Conservation (phyloP, 2,888 invertebrate species). For the Erebia epiphron region DNA sequence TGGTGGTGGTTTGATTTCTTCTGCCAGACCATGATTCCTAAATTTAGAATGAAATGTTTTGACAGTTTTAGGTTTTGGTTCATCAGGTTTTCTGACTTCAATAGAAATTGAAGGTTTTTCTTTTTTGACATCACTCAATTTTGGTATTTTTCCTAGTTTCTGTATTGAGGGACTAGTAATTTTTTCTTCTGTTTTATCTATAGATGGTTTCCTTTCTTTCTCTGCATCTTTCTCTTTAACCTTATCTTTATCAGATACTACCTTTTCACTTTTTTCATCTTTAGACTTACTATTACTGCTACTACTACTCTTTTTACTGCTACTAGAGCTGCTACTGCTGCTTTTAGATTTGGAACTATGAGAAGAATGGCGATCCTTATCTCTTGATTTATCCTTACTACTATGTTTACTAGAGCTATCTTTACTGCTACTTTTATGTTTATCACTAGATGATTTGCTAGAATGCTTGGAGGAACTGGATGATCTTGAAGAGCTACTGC, state of each 20-base stretch:
- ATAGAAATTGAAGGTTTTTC: slow-evolving; percentile 92
- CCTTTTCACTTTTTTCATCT: slow-evolving; percentile 57
- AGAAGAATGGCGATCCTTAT: slow-evolving; percentile 60
- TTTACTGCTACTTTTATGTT: slow-evolving; percentile 59
- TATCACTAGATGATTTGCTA: slow-evolving; percentile 71
- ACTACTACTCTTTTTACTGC: slow-evolving; percentile 43
- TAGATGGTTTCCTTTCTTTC: slow-evolving; percentile 60
- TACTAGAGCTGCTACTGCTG: slow-evolving; percentile 54
- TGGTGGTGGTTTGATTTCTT: slow-evolving; percentile 93
- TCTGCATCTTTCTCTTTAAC: slow-evolving; percentile 53
- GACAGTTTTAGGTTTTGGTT: slow-evolving; percentile 92
- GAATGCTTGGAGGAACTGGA: slow-evolving; percentile 67
- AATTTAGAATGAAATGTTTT: slow-evolving; percentile 96
- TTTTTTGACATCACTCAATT: slow-evolving; percentile 83
- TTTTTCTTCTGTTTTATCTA: slow-evolving; percentile 87
- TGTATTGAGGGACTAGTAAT: slow-evolving; percentile 86
- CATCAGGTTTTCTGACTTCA: slow-evolving; percentile 88
- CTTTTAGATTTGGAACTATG: slow-evolving; percentile 69
- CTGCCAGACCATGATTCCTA: slow-evolving; percentile 94
- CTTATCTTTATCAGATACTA: slow-evolving; percentile 59
- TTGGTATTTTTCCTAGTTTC: slow-evolving; percentile 91
- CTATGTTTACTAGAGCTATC: slow-evolving; percentile 46
- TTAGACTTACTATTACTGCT: slow-evolving; percentile 58
- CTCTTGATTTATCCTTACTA: slow-evolving; percentile 65
- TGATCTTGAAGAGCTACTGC: slow-evolving; percentile 52